Evolutionary conservation across 2,113 vertebrate species (phyloP), one percentile per base, ranked within the genome.

Genomic region (Cyprinus carpio): DNA sequence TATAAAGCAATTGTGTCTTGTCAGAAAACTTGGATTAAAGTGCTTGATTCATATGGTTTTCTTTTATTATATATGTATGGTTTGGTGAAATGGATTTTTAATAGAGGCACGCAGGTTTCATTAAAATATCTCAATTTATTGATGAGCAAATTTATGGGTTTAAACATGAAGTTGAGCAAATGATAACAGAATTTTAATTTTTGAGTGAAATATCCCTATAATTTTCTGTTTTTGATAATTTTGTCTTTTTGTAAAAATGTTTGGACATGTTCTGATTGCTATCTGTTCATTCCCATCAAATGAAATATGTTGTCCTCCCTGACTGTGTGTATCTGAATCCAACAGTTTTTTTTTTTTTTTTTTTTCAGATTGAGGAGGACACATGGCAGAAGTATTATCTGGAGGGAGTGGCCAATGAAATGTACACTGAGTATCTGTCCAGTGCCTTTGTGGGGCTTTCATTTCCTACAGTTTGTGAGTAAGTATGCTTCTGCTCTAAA

Each of bases 361-460:
- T 2, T 34, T 34, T 4, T 37, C 91, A 99, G 98, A 99, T 99
- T 90, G 98, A 99, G 91, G 98, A 99, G 93, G 98, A 99, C 93
- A 99, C 98, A 0, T 99, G 98, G 98, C 98, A 99, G 93, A 99
- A 99, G 89, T 99, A 99, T 92, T 99, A 99, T 91, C 93, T 99
- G 91, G 98, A 99, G 95, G 98, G 98, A 89, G 98, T 99, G 89
- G 94, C 98, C 89, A 99, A 99, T 95, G 98, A 99, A 95, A 99
- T 99, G 98, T 99, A 99, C 93, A 99, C 98, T 87, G 98, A 99
- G 93, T 99, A 99, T 93, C 94, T 99, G 93, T 99, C 98, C 93
- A 98, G 95, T 97, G 98, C 98, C 95, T 99, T 99, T 93, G 97
- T 98, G 91, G 98, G 98, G 93, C 96, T 99, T 92, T 96, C 98